Percentiles rank a stretch among this genome's conserved stretches.
phyloP scores from a whole-genome alignment of 1,140 invertebrate genomes.

The Galleria mellonella region DNA sequence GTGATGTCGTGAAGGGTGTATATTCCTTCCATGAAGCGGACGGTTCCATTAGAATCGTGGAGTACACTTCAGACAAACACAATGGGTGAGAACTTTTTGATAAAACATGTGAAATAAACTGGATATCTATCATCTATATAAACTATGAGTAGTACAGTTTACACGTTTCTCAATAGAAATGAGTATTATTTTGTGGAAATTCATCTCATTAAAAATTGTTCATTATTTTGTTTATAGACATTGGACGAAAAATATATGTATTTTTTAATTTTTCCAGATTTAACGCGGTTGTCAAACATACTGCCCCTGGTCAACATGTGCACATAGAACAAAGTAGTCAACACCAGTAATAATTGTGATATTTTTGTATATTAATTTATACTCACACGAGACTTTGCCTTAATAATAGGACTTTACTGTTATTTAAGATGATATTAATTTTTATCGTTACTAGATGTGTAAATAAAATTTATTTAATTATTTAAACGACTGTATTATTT shows the following conservation, averaged over 20 bases:
- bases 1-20: slow-evolving; percentile 76
- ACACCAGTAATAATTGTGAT: slow-evolving; percentile 42
- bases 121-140: too few species aligned
- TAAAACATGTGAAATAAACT: too few species aligned
- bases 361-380: slow-evolving; percentile 1
- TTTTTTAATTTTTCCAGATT: slow-evolving; percentile 45
- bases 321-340: slow-evolving; percentile 42
- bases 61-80: slow-evolving; percentile 74
- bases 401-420: too few species aligned
- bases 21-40: slow-evolving; percentile 76
- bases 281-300: slow-evolving; percentile 59
- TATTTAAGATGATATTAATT: slow-evolving; percentile 1
- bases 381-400: neutral
- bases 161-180: too few species aligned
- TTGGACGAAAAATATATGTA: too few species aligned
- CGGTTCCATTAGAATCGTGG: slow-evolving; percentile 74
- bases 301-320: slow-evolving; percentile 50
- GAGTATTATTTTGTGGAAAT: too few species aligned
- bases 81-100: slow-evolving; percentile 38
- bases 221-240: too few species aligned
- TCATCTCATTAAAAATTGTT: too few species aligned
- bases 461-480: slow-evolving; percentile 11
- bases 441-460: slow-evolving; percentile 32
- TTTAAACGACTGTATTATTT: too few species aligned
- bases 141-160: too few species aligned